phyloP scores from a whole-genome alignment of 2,113 vertebrate species.

The Ramphastos sulfuratus region DNA sequence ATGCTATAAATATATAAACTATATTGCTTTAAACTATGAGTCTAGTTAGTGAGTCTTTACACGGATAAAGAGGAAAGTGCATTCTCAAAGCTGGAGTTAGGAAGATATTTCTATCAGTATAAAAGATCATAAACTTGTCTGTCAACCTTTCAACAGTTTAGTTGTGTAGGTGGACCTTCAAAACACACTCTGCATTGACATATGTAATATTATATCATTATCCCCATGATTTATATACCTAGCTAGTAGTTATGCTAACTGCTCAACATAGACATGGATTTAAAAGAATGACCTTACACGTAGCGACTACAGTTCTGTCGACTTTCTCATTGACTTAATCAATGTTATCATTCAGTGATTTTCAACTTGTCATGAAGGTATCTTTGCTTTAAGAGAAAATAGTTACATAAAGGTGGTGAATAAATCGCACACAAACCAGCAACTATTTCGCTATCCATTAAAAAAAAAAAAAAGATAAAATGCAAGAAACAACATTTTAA shows the following conservation, averaged over 20 bases:
- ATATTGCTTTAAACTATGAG: not conserved
- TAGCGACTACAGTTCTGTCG: not conserved
- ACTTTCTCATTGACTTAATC: not conserved
- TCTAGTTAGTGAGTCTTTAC: not conserved
- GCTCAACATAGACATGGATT: not conserved
- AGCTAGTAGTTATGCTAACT: not conserved
- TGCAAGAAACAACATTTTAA: not conserved
- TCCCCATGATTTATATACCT: not conserved
- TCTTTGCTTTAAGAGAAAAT: not conserved
- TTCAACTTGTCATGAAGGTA: not conserved
- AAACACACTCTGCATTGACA: not conserved
- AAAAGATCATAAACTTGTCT: not conserved
- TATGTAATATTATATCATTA: not conserved
- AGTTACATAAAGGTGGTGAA: not conserved
- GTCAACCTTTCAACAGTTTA: slow-evolving; percentile 4
- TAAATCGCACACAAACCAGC: not conserved
- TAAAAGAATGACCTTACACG: not conserved
- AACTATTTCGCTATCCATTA: not conserved
- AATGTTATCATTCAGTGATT: not conserved
- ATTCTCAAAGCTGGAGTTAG: not conserved
- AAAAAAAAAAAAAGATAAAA: not conserved
- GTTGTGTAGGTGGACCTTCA: not conserved
- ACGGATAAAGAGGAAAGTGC: not conserved
- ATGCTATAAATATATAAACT: not conserved
- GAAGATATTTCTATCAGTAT: not conserved